Evolutionary conservation across 1,140 invertebrate genomes (phyloP), one percentile per base, ranked within the genome.

Genomic region (Ostrea edulis): DNA sequence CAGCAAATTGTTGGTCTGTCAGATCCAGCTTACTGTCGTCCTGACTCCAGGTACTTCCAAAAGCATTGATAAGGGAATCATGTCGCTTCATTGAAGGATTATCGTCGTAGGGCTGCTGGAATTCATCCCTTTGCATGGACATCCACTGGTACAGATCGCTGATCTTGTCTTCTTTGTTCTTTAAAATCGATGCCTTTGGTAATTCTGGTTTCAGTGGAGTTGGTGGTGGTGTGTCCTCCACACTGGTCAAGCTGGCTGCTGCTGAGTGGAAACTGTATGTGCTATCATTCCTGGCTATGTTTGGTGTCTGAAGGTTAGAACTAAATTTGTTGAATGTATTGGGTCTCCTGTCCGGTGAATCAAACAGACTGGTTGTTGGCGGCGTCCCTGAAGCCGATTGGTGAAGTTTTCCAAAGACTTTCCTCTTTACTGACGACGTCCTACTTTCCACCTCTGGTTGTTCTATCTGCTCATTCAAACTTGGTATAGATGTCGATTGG

Each of bases 141-240:
- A 99, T 98, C 98, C 98, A 99, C 89, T 93, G 91, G 93, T 99
- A 99, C 55, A 99, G 95, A 95, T 98, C 97, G 93, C 98, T 97
- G n/a, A 94, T 92, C 54, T 94, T 93, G 82, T 93, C 92, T 54
- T 93, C 90, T 82, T 91, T 91, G 65, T 93, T 92, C 77, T 93
- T 93, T 52, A 93, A 82, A 86, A 93, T 93, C 7, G 92, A 92
- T 8, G 89, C 90, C 86, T 92, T 92, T 12, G 91, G 90, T 55
- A 86, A 87, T 7, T 82, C 82, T 17, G 77, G 82, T 53, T 89
- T 91, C 20, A 92, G 82, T 17, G 93, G 93, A 84, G 93, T 93
- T 44, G 89, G 89, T 22, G 93, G 93, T 44, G 91, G 93, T 7
- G 93, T 93, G 2, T 90, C 88, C 3, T 90, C 91, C 2, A 91